phyloP scores from a whole-genome alignment of 2,113 vertebrate genomes.

The Craseonycteris thonglongyai region DNA sequence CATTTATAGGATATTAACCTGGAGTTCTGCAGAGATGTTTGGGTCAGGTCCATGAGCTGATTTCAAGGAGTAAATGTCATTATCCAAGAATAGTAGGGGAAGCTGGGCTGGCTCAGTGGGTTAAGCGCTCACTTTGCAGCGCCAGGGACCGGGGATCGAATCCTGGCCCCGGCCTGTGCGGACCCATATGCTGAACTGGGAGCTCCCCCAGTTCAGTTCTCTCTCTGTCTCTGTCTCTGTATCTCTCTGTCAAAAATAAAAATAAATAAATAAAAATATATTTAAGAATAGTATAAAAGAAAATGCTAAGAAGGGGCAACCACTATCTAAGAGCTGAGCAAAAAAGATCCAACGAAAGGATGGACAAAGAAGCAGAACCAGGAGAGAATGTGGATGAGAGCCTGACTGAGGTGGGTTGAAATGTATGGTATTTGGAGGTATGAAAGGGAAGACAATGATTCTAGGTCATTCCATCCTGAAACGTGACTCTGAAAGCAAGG shows the following conservation, averaged over 20 bases:
- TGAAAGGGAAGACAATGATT: background rate
- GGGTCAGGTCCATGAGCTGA: background rate
- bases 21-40: background rate
- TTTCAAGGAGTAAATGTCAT: background rate
- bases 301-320: background rate
- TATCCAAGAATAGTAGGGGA: background rate
- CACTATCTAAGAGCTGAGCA: background rate
- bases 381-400: background rate
- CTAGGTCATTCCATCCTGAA: background rate
- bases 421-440: background rate
- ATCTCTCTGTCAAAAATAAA: too few relatives aligned
- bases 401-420: background rate
- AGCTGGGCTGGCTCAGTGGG: too few relatives aligned
- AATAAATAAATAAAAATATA: too few relatives aligned
- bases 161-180: too few relatives aligned
- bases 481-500: background rate
- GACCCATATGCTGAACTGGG: too few relatives aligned
- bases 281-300: too few relatives aligned
- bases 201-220: too few relatives aligned
- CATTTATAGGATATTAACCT: background rate
- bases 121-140: too few relatives aligned
- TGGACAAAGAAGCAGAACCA: background rate
- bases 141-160: too few relatives aligned
- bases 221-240: too few relatives aligned
- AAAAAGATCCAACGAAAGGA: background rate